Evolutionary conservation across 2,888 invertebrate genomes (phyloP).

Genomic region (Cepaea hortensis): DNA sequence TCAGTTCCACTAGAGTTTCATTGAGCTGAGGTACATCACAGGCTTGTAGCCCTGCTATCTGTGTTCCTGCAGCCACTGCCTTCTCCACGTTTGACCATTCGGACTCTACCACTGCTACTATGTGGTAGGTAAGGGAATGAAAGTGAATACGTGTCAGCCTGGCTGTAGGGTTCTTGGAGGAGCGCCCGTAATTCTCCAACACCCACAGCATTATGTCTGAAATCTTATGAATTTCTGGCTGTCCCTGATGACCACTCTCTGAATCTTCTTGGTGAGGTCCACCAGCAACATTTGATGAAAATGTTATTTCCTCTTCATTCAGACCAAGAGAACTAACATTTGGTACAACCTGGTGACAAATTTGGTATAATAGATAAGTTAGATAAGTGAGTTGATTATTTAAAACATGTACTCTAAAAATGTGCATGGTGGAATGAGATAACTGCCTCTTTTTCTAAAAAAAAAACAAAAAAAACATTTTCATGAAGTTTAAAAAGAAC

Average conservation of each 20-base stretch:
- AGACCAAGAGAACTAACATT: conserved; percentile 75
- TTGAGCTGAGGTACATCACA: conserved; percentile 69
- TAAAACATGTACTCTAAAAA: too few relatives aligned
- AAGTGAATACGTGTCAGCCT: conserved; percentile 77
- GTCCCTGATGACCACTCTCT: conserved; percentile 54
- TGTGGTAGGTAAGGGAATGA: conserved; percentile 77
- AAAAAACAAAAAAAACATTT: too few relatives aligned
- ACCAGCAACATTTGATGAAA: conserved; percentile 73
- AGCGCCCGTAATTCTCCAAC: conserved; percentile 75
- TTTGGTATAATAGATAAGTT: too few relatives aligned
- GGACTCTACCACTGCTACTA: conserved; percentile 72
- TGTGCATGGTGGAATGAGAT: too few relatives aligned
- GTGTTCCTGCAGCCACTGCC: conserved; percentile 77
- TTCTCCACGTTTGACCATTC: conserved; percentile 76
- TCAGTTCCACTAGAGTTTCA: conserved; percentile 73
- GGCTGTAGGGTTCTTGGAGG: conserved; percentile 67
- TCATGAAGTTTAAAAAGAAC: too few relatives aligned
- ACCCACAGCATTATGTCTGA: conserved; percentile 78
- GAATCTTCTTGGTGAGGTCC: conserved; percentile 73
- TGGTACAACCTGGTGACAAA: conserved; percentile 71
- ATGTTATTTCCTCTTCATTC: conserved; percentile 78
- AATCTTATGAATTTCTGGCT: conserved; percentile 76
- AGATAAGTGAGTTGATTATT: too few relatives aligned
- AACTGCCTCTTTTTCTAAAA: too few relatives aligned
- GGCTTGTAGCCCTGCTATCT: conserved; percentile 76